Evolutionary conservation across 1,140 invertebrate species (phyloP), one percentile per base, ranked within the genome.

Genomic region (Scaptomyza pallida): DNA sequence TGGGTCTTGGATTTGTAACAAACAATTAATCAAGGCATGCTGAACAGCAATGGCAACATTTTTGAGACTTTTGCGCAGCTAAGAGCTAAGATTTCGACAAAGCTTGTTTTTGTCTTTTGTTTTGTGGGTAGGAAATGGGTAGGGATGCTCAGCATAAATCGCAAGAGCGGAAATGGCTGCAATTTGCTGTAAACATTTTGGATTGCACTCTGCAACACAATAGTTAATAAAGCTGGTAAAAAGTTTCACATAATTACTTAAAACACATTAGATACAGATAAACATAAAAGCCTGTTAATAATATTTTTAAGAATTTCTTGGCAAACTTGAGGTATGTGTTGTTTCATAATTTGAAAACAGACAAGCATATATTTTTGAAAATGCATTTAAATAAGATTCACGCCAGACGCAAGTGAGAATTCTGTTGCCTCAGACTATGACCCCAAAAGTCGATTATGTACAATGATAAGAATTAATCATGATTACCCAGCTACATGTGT

Each of bases 21-120:
- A 44, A 48, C 41, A 62, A 54, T 62, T 69, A 51, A 54, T 67
- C 63, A 67, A 33, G 26, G 8, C 15, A 33, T 10, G 9, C 13
- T 13, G n/a, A 13, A 10, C n/a, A 15, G 52, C 35, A 40, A 40
- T 62, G 33, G 59, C 10, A 43, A 37, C 19, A 61, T 17, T 60
- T 37, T 48, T 17, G 16, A 47, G 17, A 48, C 56, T 2, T 45
- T 8, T n/a, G n/a, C n/a, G 15, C 52, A 54, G 17, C 41, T 33
- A n/a, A 62, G 23, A 37, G 50, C n/a, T 17, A 5, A 35, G 19
- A 8, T 10, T 48, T 16, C 15, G 13, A 23, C 16, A 15, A 19
- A 12, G 15, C 26, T 6, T 8, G n/a, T n/a, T n/a, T n/a, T n/a
- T n/a, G n/a, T n/a, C n/a, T n/a, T n/a, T n/a, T n/a, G n/a, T n/a